These are phyloP conservation scores for Diachrysia chrysitis DNA, from an alignment of 2,888 invertebrate species.

Conservation along the genomic window DNA sequence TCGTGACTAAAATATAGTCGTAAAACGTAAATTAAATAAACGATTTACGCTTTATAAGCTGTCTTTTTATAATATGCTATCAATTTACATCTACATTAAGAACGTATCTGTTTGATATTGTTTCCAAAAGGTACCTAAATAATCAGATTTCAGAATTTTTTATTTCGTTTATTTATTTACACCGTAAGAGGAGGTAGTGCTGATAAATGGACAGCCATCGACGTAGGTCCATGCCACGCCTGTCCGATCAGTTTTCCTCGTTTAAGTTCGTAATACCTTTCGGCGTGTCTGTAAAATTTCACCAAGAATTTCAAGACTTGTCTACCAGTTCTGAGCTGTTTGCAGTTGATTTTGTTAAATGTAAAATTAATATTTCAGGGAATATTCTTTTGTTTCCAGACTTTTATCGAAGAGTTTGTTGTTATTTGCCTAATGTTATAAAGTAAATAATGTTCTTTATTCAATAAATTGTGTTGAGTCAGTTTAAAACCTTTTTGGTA, in stretches of 20 bases:
- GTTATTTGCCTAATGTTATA: no score
- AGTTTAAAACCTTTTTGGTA: no score
- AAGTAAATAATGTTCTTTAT: no score
- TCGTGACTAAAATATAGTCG: not conserved
- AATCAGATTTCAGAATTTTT: no score
- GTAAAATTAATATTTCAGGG: no score
- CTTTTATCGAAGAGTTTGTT: no score
- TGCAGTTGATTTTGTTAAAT: not conserved
- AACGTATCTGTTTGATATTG: not conserved
- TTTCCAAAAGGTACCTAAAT: no score
- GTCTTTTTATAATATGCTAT: not conserved
- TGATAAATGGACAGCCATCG: slow-evolving; percentile 29
- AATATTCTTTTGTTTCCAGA: no score
- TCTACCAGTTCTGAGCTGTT: not conserved
- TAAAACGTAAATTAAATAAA: not conserved
- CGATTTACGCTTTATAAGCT: not conserved
- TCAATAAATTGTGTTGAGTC: no score
- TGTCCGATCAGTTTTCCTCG: slow-evolving; percentile 44
- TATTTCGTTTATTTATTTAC: no score
- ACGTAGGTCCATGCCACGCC: slow-evolving; percentile 14
- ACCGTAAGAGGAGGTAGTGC: slow-evolving; percentile 2
- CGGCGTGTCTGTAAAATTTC: slow-evolving; percentile 34
- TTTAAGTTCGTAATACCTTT: slow-evolving; percentile 16
- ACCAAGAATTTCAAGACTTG: slow-evolving; percentile 7
- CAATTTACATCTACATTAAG: not conserved